phyloP scores from a whole-genome alignment of 1,140 invertebrate species.

The Calliopsis andreniformis region DNA sequence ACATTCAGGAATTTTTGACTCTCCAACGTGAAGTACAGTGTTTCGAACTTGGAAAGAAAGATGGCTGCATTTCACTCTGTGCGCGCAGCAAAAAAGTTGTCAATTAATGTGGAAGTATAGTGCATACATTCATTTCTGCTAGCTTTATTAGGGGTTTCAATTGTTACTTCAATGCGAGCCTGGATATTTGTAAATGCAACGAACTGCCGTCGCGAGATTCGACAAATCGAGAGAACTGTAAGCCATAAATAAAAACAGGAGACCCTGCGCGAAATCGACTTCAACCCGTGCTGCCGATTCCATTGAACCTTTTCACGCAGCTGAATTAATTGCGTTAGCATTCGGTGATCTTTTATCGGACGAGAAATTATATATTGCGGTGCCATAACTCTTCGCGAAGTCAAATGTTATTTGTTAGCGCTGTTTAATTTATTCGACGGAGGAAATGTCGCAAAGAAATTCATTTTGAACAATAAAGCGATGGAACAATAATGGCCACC shows the following conservation, averaged over 20 bases:
- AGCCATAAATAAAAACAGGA: background rate
- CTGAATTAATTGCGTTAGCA: slow-evolving; percentile 15
- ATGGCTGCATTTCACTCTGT: too few species aligned
- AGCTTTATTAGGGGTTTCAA: too few species aligned
- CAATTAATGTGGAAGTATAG: too few species aligned
- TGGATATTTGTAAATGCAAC: too few species aligned
- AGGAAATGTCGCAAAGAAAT: slow-evolving; percentile 44
- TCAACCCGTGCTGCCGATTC: background rate
- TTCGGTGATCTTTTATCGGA: slow-evolving; percentile 4
- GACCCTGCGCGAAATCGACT: background rate
- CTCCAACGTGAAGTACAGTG: too few species aligned
- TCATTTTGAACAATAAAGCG: slow-evolving; percentile 50
- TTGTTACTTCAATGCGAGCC: too few species aligned
- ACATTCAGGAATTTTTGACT: too few species aligned
- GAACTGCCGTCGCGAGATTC: background rate
- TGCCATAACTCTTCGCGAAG: background rate
- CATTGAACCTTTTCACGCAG: slow-evolving; percentile 10
- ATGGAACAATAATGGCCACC: slow-evolving; percentile 37
- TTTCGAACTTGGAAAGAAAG: too few species aligned
- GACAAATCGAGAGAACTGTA: background rate
- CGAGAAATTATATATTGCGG: background rate
- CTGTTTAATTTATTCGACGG: slow-evolving; percentile 53
- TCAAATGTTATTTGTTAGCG: slow-evolving; percentile 23
- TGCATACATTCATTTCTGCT: too few species aligned
- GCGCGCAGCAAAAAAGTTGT: too few species aligned